Evolutionary conservation across 2,113 vertebrate genomes (phyloP).

Genomic region (Halichoerus grypus): DNA sequence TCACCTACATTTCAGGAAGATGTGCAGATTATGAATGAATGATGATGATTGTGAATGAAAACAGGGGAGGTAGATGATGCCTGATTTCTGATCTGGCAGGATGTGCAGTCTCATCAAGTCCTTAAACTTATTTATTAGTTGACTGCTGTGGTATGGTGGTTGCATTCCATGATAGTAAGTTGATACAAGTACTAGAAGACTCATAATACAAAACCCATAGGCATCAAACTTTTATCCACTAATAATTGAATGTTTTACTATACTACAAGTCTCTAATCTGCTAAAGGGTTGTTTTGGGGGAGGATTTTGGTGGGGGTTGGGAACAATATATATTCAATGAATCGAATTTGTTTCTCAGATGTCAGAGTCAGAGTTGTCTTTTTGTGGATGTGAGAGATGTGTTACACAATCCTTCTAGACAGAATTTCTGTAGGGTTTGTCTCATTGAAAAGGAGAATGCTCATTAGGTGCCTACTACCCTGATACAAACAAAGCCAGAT

Average conservation of each 20-base stretch:
- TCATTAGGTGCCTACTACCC: not conserved
- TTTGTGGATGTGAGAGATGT: not conserved
- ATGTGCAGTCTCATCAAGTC: not conserved
- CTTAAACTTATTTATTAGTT: not conserved
- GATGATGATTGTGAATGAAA: not conserved
- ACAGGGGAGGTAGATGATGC: not conserved
- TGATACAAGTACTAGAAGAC: not conserved
- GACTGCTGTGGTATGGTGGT: not conserved
- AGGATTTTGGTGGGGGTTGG: not conserved
- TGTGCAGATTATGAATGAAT: not conserved
- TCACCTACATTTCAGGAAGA: not conserved
- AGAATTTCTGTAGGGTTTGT: not conserved
- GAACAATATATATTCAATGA: not conserved
- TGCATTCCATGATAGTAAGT: not conserved
- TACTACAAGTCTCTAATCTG: not conserved
- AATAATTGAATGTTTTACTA: not conserved
- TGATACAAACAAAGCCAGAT: not conserved
- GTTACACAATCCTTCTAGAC: not conserved
- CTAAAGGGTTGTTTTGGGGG: not conserved
- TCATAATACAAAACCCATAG: not conserved
- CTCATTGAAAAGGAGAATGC: not conserved
- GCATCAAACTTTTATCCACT: not conserved
- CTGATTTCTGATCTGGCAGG: not conserved
- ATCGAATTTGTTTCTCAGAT: not conserved
- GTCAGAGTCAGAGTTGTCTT: not conserved